Percentiles rank a stretch among this genome's conserved stretches.
Conservation (phyloP, 1,140 invertebrate genomes). For the Orchestia grillus region DNA sequence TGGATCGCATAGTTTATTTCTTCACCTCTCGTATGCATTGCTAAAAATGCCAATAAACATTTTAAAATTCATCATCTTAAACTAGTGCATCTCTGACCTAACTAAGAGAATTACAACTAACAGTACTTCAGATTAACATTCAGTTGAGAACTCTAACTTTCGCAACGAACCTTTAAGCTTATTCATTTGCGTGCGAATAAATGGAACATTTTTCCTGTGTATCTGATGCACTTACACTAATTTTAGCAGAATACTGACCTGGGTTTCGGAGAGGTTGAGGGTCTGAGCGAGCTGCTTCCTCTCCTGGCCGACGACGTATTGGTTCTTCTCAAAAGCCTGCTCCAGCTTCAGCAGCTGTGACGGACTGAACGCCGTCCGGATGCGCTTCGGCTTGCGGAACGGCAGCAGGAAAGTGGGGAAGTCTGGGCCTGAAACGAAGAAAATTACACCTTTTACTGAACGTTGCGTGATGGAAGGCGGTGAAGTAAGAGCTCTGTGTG, state of each 20-base stretch:
- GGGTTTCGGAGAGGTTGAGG: conserved; percentile 94
- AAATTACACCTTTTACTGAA: background rate
- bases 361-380: conserved; percentile 97
- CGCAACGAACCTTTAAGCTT: background rate
- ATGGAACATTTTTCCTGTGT: background rate
- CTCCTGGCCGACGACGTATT: conserved; percentile 99
- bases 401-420: conserved; percentile 92
- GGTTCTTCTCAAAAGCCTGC: conserved; percentile 98
- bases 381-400: conserved; percentile 97
- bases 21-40: background rate
- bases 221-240: background rate
- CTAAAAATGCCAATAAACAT: background rate
- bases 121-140: background rate
- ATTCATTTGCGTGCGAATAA: background rate
- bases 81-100: background rate
- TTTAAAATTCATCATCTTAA: background rate
- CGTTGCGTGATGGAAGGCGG: background rate
- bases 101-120: too few species aligned
- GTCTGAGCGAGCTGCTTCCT: conserved; percentile 95
- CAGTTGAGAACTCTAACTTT: background rate
- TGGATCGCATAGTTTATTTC: background rate
- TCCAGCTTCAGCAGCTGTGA: conserved; percentile 96
- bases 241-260: conserved; percentile 78
- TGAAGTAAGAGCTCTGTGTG: background rate
- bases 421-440: conserved; percentile 79